These are phyloP conservation scores for Alca torda DNA, from an alignment of 2,797 vertebrate species.

Conservation along the genomic window DNA sequence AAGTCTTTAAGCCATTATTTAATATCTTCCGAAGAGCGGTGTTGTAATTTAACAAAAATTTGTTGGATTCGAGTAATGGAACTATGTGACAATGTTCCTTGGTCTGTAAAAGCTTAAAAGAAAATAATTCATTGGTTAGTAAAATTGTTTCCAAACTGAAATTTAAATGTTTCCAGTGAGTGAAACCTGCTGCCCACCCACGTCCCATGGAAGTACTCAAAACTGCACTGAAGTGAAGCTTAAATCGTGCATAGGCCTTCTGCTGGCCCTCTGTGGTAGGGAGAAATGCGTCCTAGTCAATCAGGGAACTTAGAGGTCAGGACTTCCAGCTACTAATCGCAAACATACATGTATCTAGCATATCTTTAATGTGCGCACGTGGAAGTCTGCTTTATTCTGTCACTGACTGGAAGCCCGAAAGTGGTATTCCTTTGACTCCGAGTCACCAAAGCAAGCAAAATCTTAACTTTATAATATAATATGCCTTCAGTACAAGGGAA, in stretches of 20 bases:
- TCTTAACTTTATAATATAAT: neutral
- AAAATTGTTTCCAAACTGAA: slow-evolving; percentile 28
- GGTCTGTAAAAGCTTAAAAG: slow-evolving; percentile 1
- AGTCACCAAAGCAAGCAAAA: neutral
- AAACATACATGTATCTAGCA: neutral
- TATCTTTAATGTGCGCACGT: neutral
- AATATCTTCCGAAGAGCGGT: neutral
- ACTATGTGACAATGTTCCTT: neutral
- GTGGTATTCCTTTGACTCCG: neutral
- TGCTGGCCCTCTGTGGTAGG: neutral
- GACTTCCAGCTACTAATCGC: neutral
- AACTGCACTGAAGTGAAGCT: neutral
- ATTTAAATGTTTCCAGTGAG: slow-evolving; percentile 4
- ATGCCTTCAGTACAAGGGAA: neutral
- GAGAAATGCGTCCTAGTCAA: neutral
- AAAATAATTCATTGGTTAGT: neutral
- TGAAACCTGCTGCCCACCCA: neutral
- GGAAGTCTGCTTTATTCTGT: neutral
- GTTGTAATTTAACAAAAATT: neutral
- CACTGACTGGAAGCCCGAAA: neutral
- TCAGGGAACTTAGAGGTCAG: neutral
- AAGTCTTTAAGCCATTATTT: slow-evolving; percentile 2
- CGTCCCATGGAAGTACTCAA: neutral
- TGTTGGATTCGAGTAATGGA: neutral
- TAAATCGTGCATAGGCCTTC: neutral